A percentile compares a stretch with the other conserved stretches of the same genome.
These are phyloP conservation scores for Incurvaria masculella DNA, from an alignment of 2,888 invertebrate genomes.

Conservation along the genomic window DNA sequence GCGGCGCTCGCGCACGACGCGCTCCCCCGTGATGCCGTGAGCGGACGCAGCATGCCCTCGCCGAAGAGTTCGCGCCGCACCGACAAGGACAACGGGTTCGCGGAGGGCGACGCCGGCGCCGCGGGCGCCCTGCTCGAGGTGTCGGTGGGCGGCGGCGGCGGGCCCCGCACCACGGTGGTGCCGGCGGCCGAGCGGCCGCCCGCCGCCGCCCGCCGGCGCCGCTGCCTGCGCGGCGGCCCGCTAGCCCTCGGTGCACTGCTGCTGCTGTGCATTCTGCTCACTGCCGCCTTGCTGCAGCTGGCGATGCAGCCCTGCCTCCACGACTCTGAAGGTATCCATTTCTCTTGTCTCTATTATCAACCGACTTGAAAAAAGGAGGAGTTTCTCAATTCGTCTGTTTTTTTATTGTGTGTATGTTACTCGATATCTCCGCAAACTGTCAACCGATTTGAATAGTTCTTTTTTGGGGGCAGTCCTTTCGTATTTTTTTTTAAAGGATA, in stretches of 20 bases:
- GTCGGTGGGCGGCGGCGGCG: background rate
- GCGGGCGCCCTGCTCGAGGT: background rate
- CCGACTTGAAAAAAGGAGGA: no score
- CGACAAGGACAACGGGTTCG: constrained; percentile 2
- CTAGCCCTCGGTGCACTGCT: background rate
- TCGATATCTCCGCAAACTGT: no score
- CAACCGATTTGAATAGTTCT: no score
- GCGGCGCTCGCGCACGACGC: background rate
- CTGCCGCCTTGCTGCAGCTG: background rate
- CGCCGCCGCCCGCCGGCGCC: background rate
- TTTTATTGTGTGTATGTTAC: no score
- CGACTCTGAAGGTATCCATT: background rate
- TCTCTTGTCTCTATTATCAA: no score
- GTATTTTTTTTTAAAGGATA: no score
- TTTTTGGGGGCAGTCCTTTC: no score
- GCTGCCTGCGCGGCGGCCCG: background rate
- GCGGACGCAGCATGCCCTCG: background rate
- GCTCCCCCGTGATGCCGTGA: background rate
- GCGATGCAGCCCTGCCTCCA: background rate
- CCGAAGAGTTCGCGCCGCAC: background rate
- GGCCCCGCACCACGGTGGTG: background rate
- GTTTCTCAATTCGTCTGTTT: no score
- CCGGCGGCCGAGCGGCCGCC: background rate
- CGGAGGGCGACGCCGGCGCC: background rate
- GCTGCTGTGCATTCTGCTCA: background rate